Conservation (phyloP, 2,113 vertebrate genomes). For the Nothobranchius furzeri region DNA sequence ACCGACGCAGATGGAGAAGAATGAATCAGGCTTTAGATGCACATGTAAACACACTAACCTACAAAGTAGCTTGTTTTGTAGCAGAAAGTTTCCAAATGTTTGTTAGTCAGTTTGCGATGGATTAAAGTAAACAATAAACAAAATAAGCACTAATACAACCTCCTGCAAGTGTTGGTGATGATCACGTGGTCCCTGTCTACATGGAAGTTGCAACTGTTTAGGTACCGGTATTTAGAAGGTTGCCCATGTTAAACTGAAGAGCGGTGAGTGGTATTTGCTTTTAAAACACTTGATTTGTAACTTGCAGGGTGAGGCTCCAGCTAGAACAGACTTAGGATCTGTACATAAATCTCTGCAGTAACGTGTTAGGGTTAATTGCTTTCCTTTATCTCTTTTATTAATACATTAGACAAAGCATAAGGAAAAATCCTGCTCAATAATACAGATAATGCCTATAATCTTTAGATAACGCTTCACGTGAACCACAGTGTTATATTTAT, state of each 20-base stretch:
- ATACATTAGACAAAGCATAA: no score
- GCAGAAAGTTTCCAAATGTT: no score
- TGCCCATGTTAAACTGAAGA: constrained; percentile 30
- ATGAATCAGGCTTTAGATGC: no score
- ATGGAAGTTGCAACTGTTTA: constrained; percentile 53
- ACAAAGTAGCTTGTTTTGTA: no score
- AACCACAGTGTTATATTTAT: neutral
- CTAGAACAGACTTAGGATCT: constrained; percentile 16
- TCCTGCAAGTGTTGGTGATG: constrained; percentile 27
- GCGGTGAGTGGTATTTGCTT: constrained; percentile 42
- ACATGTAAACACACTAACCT: no score
- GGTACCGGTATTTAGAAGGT: constrained; percentile 59
- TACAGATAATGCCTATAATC: no score
- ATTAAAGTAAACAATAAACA: neutral
- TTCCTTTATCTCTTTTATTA: neutral
- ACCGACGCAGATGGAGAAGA: no score
- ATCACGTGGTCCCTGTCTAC: constrained; percentile 5
- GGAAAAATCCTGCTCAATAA: no score
- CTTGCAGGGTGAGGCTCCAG: constrained; percentile 9
- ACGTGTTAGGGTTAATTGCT: neutral
- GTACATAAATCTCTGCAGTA: neutral
- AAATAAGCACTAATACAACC: neutral
- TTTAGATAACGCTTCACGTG: neutral
- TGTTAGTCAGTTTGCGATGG: no score
- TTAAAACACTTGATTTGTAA: constrained; percentile 27